phyloP scores from a whole-genome alignment of 2,797 vertebrate genomes.

The Sphaeramia orbicularis region DNA sequence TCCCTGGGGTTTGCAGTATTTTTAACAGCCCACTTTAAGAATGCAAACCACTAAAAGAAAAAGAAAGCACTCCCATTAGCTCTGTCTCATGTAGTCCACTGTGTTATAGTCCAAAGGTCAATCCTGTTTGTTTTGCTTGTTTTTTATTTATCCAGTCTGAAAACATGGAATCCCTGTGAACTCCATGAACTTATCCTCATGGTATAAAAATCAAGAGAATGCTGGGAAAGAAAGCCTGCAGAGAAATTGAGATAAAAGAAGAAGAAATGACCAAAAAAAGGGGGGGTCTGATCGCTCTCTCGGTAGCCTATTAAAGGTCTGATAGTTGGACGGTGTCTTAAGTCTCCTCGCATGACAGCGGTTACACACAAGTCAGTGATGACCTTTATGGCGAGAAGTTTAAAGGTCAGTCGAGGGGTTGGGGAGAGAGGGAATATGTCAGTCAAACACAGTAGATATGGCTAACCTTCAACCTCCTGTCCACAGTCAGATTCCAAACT shows the following conservation, averaged over 20 bases:
- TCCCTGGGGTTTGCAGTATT: constrained; percentile 44
- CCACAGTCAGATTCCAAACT: constrained; percentile 36
- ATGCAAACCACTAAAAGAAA: constrained; percentile 32
- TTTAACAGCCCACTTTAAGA: constrained; percentile 34
- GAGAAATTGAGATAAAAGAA: not conserved
- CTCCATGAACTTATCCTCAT: not conserved
- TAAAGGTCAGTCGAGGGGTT: constrained; percentile 73
- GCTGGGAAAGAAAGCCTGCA: constrained; percentile 9
- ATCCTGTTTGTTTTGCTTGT: constrained; percentile 14
- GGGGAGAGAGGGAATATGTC: constrained; percentile 35
- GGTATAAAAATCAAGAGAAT: not conserved
- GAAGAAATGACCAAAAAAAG: not conserved
- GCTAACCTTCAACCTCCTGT: constrained; percentile 56
- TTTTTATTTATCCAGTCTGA: constrained; percentile 19
- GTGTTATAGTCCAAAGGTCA: constrained; percentile 25
- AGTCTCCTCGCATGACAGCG: constrained; percentile 50
- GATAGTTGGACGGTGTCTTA: constrained; percentile 45
- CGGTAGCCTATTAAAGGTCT: constrained; percentile 50
- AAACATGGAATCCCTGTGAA: constrained; percentile 16
- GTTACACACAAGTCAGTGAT: constrained; percentile 51
- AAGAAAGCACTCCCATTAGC: constrained; percentile 32
- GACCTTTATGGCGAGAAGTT: constrained; percentile 73
- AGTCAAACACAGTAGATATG: constrained; percentile 58
- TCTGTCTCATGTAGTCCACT: constrained; percentile 8
- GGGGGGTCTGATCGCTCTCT: constrained; percentile 6